phyloP scores from a whole-genome alignment of 2,797 vertebrate species.

The Melanotaenia maccullochi region DNA sequence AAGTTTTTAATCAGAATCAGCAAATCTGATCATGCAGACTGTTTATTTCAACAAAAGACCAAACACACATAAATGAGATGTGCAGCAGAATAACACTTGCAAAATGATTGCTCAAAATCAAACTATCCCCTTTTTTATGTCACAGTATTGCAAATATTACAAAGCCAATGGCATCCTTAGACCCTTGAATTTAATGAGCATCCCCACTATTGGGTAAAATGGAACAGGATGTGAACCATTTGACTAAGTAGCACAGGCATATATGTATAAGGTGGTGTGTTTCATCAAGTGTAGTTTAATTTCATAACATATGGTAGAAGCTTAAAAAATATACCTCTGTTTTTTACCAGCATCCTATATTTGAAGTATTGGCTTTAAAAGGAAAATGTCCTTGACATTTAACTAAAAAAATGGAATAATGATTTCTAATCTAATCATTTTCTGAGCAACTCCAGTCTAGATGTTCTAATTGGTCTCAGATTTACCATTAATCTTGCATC shows the following conservation, averaged over 20 bases:
- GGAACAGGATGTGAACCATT: not conserved
- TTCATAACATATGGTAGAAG: not conserved
- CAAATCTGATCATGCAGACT: not conserved
- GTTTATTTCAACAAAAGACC: not conserved
- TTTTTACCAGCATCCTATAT: not conserved
- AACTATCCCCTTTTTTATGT: not conserved
- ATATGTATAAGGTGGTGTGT: not conserved
- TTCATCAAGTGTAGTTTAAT: not conserved
- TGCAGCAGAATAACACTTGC: not conserved
- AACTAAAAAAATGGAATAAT: not conserved
- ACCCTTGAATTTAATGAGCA: too few relatives aligned
- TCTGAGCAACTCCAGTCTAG: not conserved
- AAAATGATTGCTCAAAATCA: not conserved
- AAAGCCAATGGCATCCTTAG: not conserved
- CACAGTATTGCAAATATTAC: not conserved
- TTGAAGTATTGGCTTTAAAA: not conserved
- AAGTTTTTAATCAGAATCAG: not conserved
- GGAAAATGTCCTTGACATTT: not conserved
- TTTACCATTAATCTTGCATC: not conserved
- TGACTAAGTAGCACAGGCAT: not conserved
- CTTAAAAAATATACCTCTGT: not conserved
- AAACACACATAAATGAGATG: not conserved
- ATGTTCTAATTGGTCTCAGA: not conserved
- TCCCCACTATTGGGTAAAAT: too few relatives aligned
- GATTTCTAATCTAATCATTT: constrained; percentile 2